Base-by-base conservation (phyloP, 1,140 invertebrate genomes). In the Pteromalus puparum region DNA sequence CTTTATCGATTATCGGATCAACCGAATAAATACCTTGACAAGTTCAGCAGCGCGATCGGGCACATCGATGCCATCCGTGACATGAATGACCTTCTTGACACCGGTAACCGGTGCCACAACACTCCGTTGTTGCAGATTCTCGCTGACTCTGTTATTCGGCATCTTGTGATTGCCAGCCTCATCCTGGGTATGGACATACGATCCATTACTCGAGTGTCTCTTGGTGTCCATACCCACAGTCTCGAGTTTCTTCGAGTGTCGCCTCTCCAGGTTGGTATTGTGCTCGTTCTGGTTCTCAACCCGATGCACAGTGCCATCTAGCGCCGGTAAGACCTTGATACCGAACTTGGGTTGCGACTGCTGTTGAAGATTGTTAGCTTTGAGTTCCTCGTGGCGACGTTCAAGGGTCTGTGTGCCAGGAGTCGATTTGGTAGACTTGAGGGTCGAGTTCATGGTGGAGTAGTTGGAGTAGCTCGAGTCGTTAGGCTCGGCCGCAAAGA, bases 291-390 rank as follows among this genome's bases (percentile, higher is more conserved):
- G 92, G 85, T 92, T 93, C 78, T 93, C 92, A 26, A 93, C 91
- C 9, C 92, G 89, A 42, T 93, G 91, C 1, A 93, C 91, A 7
- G 91, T 92, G 9, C 90, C 90, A 42, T 92, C 91, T 1, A 92
- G 81, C 6, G 93, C 91, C 1, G 93, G 93, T 2, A 96, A 88
- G 2, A 96, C 96, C 87, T 95, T 93, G 80, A 96, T 95, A 2
- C 96, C 96, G 83, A 96, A 96, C 90, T 96, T 96, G 10, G 94
- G 92, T 76, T 92, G 91, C 67, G 96, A 96, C 0, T 70, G 46
- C 1, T 83, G 74, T n/a, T 75, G 28, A 48, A 93, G 90, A 75
- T 88, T 87, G 83, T 90, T 91, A 10, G 30, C 85, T 30, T 89
- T 90, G 0, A 85, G 34, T 7, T 92, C 90, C 1, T 92, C 91